A percentile compares a stretch with the other conserved stretches of the same genome.
Conservation (phyloP, 2,888 invertebrate genomes). For the Synanthedon myopaeformis region DNA sequence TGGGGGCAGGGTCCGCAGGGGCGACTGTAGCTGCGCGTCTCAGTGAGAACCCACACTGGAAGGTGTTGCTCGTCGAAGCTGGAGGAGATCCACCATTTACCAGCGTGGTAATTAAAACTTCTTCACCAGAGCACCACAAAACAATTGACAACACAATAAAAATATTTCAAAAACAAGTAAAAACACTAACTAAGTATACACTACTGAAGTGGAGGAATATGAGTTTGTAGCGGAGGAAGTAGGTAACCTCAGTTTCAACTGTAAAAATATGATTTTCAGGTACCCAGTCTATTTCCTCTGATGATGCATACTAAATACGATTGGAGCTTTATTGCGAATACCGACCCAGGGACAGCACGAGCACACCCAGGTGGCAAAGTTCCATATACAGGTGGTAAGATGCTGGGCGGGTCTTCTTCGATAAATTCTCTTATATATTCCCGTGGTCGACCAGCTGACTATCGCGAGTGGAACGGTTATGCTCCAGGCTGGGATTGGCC, state of each 20-base stretch:
- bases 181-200: too few relatives aligned
- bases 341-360: neutral
- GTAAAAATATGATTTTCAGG: slow-evolving; percentile 1
- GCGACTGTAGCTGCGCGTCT: slow-evolving; percentile 31
- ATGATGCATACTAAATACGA: slow-evolving; percentile 3
- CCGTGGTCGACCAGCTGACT: neutral
- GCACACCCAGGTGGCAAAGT: neutral
- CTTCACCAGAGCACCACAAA: too few relatives aligned
- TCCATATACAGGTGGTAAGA: neutral
- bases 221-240: too few relatives aligned
- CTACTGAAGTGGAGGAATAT: too few relatives aligned
- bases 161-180: too few relatives aligned
- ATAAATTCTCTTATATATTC: neutral
- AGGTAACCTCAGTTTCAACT: too few relatives aligned
- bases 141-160: too few relatives aligned
- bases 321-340: slow-evolving; percentile 5
- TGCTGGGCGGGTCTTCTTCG: neutral
- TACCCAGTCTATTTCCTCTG: slow-evolving; percentile 4
- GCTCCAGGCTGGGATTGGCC: slow-evolving; percentile 1
- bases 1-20: slow-evolving; percentile 38
- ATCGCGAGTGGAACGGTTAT: neutral
- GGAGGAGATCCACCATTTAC: slow-evolving; percentile 34
- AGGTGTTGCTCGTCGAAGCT: slow-evolving; percentile 31
- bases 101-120: slow-evolving; percentile 24
- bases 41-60: slow-evolving; percentile 22